A percentile compares a stretch with the other conserved stretches of the same genome.
These are phyloP conservation scores for Augochlorella aurata DNA, from an alignment of 2,888 invertebrate genomes.

Conservation along the genomic window DNA sequence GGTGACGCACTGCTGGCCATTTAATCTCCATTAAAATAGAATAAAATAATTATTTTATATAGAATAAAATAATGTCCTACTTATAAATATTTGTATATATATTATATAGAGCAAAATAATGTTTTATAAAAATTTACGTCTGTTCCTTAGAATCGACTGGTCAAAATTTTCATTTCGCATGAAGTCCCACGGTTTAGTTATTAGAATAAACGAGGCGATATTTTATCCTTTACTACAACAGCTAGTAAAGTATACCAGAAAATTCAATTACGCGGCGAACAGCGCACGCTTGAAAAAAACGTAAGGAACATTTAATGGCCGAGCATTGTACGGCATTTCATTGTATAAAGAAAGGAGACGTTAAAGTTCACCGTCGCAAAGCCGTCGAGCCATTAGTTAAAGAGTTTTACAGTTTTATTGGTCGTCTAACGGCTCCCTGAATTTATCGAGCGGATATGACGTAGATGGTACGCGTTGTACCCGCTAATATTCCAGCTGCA, in stretches of 20 bases:
- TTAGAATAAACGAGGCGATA: background rate
- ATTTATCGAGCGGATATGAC: constrained; percentile 74
- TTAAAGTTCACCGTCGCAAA: constrained; percentile 62
- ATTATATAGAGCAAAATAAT: too few relatives aligned
- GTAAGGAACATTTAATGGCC: background rate
- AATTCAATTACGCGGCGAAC: background rate
- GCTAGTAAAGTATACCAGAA: background rate
- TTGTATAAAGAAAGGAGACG: background rate
- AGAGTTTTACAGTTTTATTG: constrained; percentile 74
- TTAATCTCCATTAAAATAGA: too few relatives aligned
- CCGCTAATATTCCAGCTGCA: constrained; percentile 58
- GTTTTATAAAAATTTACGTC: too few relatives aligned
- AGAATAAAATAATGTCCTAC: too few relatives aligned
- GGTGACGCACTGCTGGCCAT: too few relatives aligned
- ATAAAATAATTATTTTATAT: too few relatives aligned
- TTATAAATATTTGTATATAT: too few relatives aligned
- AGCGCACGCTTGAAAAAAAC: background rate
- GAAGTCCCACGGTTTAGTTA: too few relatives aligned
- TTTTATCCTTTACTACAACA: background rate
- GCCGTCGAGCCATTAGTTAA: constrained; percentile 70
- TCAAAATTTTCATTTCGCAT: too few relatives aligned
- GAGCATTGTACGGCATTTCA: background rate
- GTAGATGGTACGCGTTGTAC: constrained; percentile 50
- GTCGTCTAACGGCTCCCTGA: constrained; percentile 66
- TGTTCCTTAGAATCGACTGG: too few relatives aligned